Base-by-base conservation (phyloP, 2,888 invertebrate species). In the Caprella mutica region DNA sequence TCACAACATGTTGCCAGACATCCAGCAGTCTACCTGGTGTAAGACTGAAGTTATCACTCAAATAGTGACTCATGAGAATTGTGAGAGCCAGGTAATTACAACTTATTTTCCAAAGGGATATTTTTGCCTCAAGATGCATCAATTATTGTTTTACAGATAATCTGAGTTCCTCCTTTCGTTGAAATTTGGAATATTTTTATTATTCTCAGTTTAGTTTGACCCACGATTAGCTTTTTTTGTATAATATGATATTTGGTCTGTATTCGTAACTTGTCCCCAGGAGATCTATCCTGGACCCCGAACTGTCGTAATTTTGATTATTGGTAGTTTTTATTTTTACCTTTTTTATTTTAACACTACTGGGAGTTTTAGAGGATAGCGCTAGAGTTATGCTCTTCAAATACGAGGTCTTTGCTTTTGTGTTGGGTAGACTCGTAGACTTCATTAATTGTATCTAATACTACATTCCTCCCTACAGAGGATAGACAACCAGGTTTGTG, bases 21-120 rank as follows among this genome's bases (percentile, higher is more conserved):
- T 82, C 2, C 81, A 82, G 69, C 79, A 80, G 67, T 80, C 82
- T 69, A 82, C 82, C 24, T 82, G 82, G 82, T 83, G 83, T 70
- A 80, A 81, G 68, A 80, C 80, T 19, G 80, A 80, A 27, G 78
- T 80, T 5, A 83, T 83, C 65, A 80, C 81, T 69, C 82, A 83
- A 71, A 79, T 82, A 23, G 80, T 82, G 35, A 65, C 66, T 23
- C 65, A 67, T 43, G 58, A 58, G 14, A 56, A 57, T 38, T 63
- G 63, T 27, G 53, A 52, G 3, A 58, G 58, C 24, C 53, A 59
- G 59, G 62, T 62, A n/a, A 33, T 30, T 33, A 46, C 8, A 19
- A 24, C 26, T 23, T 24, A 17, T 46, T n/a, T 2, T 14, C 5
- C 12, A 35, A 12, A 12, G 35, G 12, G 14, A 12, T 35, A 9